Evolutionary conservation across 2,888 invertebrate genomes (phyloP), one percentile per base, ranked within the genome.

Genomic region (Temnothorax unifasciatus): DNA sequence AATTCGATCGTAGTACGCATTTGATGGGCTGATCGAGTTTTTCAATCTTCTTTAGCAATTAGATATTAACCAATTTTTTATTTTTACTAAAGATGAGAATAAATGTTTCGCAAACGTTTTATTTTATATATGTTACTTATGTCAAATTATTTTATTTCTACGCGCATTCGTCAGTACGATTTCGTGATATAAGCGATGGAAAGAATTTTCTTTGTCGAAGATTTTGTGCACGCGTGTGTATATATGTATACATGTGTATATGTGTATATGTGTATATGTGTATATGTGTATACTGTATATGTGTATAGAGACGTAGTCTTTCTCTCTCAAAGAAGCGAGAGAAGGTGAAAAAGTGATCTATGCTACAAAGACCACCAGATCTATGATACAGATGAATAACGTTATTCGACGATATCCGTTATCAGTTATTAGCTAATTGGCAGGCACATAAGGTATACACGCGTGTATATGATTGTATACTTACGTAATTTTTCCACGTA

Each of bases 151-250:
- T 79, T 57, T 57, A 71, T 79, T 71, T 57, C 34, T 44, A 11
- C 21, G 18, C 8, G 8, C 11, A 50, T 18, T 75, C 47, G 38
- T 15, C 29, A 11, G n/a, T 63, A 52, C 25, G 29, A 57, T 59
- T 71, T 71, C 13, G 25, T 79, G 44, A 71, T 47, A 71, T 21
- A 59, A 34, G 83, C 79, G 89, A n/a, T 88, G 90, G 85, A 82
- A 89, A 90, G 90, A 89, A 89, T 89, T 87, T 89, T 77, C 85
- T 90, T 90, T 90, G 89, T 89, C 79, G 76, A 77, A 79, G 73
- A 82, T 82, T 86, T 76, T 64, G 79, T 44, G 29, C 61, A 21
- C 38, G 25, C 18, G 63, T 9, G 76, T 57, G 63, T 44, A 3
- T n/a, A 9, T n/a, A 4, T 34, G 15, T 50, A 8, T 50, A 18